Conservation (phyloP, 1,140 invertebrate genomes). For the Lucilia cuprina region DNA sequence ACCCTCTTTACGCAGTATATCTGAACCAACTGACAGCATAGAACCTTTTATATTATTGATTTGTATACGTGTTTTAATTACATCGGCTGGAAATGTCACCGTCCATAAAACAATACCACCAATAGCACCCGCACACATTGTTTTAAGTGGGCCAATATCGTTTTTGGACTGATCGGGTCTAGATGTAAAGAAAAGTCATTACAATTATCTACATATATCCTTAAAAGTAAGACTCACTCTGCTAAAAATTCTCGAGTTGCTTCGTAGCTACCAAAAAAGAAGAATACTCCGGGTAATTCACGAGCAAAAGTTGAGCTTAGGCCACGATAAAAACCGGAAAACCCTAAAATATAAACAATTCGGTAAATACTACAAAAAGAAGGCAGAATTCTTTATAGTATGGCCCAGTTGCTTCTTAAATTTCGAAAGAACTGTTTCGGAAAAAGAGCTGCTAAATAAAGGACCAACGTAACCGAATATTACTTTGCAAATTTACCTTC, state of each 20-base stretch:
- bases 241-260: conserved; percentile 74
- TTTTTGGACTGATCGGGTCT: conserved; percentile 73
- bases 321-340: conserved; percentile 89
- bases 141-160: conserved; percentile 79
- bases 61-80: conserved; percentile 96
- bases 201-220: background rate
- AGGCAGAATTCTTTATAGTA: too few species aligned
- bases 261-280: conserved; percentile 98
- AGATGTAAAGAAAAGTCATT: conserved; percentile 37
- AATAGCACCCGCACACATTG: conserved; percentile 87
- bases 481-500: background rate
- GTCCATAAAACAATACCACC: conserved; percentile 92
- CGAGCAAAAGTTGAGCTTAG: conserved; percentile 89
- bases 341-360: conserved; percentile 65
- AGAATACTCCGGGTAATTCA: conserved; percentile 99
- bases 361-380: too few species aligned
- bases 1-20: conserved; percentile 84
- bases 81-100: conserved; percentile 96
- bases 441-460: too few species aligned
- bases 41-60: conserved; percentile 74
- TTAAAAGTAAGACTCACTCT: conserved; percentile 41
- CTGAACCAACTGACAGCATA: conserved; percentile 72
- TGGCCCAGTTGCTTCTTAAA: too few species aligned
- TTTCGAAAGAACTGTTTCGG: too few species aligned
- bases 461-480: too few species aligned